Evolutionary conservation across 53 echinoderm and acorn worm species (phyloP), one percentile per base, ranked within the genome.

Genomic region (Astropecten irregularis): DNA sequence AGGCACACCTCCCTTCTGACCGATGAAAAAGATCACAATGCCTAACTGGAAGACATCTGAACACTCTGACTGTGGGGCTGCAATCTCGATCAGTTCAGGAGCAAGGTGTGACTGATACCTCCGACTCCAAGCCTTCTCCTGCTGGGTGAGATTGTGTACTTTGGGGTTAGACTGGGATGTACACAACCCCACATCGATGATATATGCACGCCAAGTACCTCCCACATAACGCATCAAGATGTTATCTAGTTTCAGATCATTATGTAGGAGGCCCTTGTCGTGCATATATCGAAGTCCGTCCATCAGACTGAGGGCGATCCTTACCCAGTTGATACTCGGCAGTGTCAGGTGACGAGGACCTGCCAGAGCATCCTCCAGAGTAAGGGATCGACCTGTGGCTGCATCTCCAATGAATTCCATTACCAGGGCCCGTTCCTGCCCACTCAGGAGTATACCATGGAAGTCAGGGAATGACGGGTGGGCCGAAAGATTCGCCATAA

Each of bases 41-140:
- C 70, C 70, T 1, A 70, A 29, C 49, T 70, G 70, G 29, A 70
- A 70, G 5, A 70, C 18, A 18, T 70, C 49, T 27, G 48, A 48
- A 19, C 18, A 27, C 16, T 47, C 21, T 2, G 70, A 38, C 70
- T 49, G 14, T 2, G 70, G 70, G 4, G 28, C 70, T 70, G 26
- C 70, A 70, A 48, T 1, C 3, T 70, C 70, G 16, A 70, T 49
- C 70, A 70, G 48, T 30, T 70, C 70, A 9, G 68, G 70, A 28
- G 70, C 70, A 15, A 70, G 47, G 34, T 70, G 70, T 0, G 25
- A n/a, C 29, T 70, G 70, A 18, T 14, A 46, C 15, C 0, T 0
- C 27, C 50, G 70, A 49, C 15, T 48, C 49, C 33, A 26, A 0
- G 25, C 30, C 49, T 48, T 70, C 42, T 68, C 19, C 39, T n/a